phyloP scores from a whole-genome alignment of 1,140 invertebrate genomes.

The Micrasema minimum region DNA sequence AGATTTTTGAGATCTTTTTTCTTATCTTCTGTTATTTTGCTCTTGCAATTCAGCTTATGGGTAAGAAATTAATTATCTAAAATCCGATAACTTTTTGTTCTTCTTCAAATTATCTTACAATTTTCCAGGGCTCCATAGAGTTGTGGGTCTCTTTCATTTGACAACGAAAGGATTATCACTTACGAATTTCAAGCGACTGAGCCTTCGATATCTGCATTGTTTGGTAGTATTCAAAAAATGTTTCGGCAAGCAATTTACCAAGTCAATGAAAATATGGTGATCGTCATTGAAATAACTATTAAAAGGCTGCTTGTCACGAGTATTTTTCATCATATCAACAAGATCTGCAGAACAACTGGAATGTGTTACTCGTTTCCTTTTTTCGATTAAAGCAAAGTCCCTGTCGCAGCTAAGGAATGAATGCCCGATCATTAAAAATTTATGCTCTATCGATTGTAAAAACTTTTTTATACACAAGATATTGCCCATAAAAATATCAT shows the following conservation, averaged over 20 bases:
- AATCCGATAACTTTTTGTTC: not conserved
- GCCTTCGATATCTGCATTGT: not conserved
- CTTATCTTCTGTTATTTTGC: too few species aligned
- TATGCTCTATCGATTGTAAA: constrained; percentile 1
- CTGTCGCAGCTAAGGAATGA: too few species aligned
- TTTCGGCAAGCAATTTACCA: not conserved
- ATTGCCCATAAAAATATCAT: constrained; percentile 4
- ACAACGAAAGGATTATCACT: not conserved
- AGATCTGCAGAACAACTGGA: too few species aligned
- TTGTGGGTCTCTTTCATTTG: too few species aligned
- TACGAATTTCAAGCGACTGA: constrained; percentile 1
- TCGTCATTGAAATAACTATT: constrained; percentile 54
- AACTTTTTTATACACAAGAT: constrained; percentile 1
- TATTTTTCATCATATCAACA: too few species aligned
- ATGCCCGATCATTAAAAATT: constrained; percentile 14
- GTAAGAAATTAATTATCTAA: not conserved
- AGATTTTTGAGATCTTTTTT: too few species aligned
- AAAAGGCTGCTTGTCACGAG: constrained; percentile 27
- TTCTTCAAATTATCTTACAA: too few species aligned
- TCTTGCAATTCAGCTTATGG: not conserved
- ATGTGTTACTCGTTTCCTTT: too few species aligned
- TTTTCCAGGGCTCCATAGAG: too few species aligned
- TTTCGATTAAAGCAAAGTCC: too few species aligned
- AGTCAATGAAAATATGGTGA: not conserved
- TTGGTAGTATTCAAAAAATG: not conserved